Conservation (phyloP, 2,888 invertebrate species). For the Onchidella celtica region DNA sequence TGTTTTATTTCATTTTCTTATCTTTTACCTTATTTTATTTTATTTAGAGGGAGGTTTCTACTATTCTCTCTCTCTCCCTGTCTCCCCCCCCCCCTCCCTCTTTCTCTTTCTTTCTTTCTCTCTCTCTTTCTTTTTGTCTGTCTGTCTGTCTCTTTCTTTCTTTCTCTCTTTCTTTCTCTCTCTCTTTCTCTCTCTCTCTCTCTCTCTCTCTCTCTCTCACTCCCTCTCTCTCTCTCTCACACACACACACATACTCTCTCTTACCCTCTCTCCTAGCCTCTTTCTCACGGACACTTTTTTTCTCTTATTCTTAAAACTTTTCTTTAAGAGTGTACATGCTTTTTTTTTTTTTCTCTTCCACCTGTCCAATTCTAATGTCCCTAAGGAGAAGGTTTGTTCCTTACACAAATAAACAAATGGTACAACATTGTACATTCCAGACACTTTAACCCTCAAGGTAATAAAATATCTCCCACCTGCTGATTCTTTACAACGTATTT, state of each 20-base stretch:
- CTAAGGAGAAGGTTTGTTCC: background rate
- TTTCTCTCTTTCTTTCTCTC: background rate
- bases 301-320: background rate
- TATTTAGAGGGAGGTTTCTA: too few relatives aligned
- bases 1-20: too few relatives aligned
- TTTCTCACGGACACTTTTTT: background rate
- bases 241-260: background rate
- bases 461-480: too few relatives aligned
- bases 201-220: conserved; percentile 9
- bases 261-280: background rate
- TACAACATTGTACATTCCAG: too few relatives aligned
- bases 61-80: too few relatives aligned
- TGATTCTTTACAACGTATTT: too few relatives aligned
- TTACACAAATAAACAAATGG: background rate
- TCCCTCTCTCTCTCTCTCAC: background rate
- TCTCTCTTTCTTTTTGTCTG: too few relatives aligned
- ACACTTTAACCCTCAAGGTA: too few relatives aligned
- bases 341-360: background rate
- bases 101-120: background rate
- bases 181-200: conserved; percentile 15
- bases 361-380: too few relatives aligned
- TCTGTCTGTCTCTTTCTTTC: background rate
- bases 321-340: background rate
- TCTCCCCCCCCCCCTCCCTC: background rate
- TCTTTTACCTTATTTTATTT: too few relatives aligned